Percentiles rank a stretch among this genome's conserved stretches.
These are phyloP conservation scores for Caenorhabditis sp. DNA, from an alignment of 2,888 invertebrate genomes.

Conservation along the genomic window DNA sequence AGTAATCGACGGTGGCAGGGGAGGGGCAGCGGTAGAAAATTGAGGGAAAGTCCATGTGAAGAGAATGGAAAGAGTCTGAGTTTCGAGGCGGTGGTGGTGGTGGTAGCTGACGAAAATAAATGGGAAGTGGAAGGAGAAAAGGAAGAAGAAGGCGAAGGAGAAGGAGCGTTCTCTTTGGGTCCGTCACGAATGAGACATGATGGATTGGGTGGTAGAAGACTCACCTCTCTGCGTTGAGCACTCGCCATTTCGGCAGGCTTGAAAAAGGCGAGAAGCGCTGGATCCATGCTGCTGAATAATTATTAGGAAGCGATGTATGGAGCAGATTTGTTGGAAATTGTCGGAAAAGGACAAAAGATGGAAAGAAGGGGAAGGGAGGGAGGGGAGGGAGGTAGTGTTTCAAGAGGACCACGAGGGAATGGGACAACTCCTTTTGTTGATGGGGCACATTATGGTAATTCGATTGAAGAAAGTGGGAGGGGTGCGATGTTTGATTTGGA, in stretches of 20 bases:
- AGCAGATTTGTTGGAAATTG: background rate
- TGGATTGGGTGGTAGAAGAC: constrained; percentile 25
- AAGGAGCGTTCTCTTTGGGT: background rate
- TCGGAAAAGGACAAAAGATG: too few species aligned
- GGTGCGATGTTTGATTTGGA: constrained; percentile 11
- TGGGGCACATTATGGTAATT: constrained; percentile 8
- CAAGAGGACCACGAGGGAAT: background rate
- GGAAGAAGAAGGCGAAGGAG: constrained; percentile 2
- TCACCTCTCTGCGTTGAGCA: constrained; percentile 59
- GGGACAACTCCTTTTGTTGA: too few species aligned
- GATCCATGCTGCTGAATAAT: constrained; percentile 61
- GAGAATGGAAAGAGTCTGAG: constrained; percentile 15
- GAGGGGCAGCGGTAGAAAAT: constrained; percentile 10
- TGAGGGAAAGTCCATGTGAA: constrained; percentile 27
- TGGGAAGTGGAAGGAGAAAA: constrained; percentile 25
- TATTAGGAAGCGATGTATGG: background rate
- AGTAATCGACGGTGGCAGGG: constrained; percentile 4
- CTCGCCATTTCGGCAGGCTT: constrained; percentile 53
- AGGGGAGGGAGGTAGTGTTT: background rate
- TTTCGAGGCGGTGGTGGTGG: background rate
- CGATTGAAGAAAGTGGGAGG: background rate
- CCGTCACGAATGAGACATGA: background rate
- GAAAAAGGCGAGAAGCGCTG: constrained; percentile 58
- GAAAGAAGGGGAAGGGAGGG: too few species aligned
- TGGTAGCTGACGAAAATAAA: constrained; percentile 24